These are phyloP conservation scores for Drosophila burlai DNA, from an alignment of 1,140 invertebrate genomes.

Conservation along the genomic window DNA sequence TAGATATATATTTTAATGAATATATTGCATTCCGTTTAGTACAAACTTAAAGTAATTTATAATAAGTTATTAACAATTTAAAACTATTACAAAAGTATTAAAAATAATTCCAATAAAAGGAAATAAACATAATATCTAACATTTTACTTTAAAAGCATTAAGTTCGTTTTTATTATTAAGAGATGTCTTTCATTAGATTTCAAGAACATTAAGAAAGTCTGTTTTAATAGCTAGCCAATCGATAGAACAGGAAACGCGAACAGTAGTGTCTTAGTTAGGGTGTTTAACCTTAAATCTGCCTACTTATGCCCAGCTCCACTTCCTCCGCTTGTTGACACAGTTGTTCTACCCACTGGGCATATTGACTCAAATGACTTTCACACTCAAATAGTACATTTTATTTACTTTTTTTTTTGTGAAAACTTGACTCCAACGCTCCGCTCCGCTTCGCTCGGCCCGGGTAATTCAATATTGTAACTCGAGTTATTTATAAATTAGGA, in stretches of 20 bases:
- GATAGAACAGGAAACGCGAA: background rate
- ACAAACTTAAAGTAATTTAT: no score
- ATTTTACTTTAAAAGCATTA: background rate
- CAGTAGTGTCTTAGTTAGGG: constrained; percentile 14
- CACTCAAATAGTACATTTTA: constrained; percentile 57
- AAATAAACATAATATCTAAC: background rate
- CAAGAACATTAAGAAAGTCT: background rate
- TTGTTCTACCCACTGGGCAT: constrained; percentile 60
- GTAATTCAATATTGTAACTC: constrained; percentile 51
- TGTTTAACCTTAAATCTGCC: constrained; percentile 35
- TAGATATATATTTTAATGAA: no score
- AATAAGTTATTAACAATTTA: no score
- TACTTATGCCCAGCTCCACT: constrained; percentile 27
- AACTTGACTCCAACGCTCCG: constrained; percentile 30
- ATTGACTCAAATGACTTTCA: constrained; percentile 65
- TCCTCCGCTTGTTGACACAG: constrained; percentile 54
- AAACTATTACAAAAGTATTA: background rate
- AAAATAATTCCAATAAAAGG: background rate
- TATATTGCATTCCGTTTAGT: no score
- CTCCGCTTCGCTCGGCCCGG: constrained; percentile 2
- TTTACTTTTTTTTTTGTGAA: constrained; percentile 33
- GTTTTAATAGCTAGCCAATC: background rate
- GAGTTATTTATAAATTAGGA: constrained; percentile 64
- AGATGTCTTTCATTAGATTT: background rate
- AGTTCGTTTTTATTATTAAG: background rate